These are phyloP conservation scores for Cotesia congregata DNA, from an alignment of 2,888 invertebrate species.

Conservation along the genomic window DNA sequence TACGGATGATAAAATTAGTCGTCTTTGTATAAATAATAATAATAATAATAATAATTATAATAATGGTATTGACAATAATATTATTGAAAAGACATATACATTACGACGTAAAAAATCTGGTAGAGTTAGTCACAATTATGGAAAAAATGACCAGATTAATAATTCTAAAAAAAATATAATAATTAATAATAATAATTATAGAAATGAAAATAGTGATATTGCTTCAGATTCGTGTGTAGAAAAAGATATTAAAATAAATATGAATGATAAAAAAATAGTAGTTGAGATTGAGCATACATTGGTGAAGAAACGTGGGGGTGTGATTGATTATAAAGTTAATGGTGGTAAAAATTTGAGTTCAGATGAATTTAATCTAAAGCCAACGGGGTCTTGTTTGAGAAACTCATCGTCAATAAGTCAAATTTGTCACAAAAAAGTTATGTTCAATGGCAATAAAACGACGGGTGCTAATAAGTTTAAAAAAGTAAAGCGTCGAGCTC, in stretches of 20 bases:
- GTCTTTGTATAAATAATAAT: slow-evolving; percentile 65
- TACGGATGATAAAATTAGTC: slow-evolving; percentile 50
- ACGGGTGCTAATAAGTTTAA: not conserved
- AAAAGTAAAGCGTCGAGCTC: not conserved
- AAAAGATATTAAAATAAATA: not conserved
- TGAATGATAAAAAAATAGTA: not conserved
- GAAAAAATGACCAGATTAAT: not conserved
- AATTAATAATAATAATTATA: not conserved
- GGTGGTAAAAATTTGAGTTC: not conserved
- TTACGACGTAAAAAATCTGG: not conserved
- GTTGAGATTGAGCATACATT: not conserved
- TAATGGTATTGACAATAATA: slow-evolving; percentile 3
- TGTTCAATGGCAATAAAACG: not conserved
- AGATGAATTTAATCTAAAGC: not conserved
- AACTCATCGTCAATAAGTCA: not conserved
- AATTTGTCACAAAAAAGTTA: not conserved
- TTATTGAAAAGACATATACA: not conserved
- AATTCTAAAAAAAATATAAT: not conserved
- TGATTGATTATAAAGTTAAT: not conserved
- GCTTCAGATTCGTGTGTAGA: not conserved
- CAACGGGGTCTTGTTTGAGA: not conserved
- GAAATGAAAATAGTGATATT: not conserved
- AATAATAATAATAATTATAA: slow-evolving; percentile 26
- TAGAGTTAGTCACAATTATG: not conserved
- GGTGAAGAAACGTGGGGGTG: not conserved